phyloP scores from a whole-genome alignment of 1,140 invertebrate genomes.

The Zaprionus ghesquierei region DNA sequence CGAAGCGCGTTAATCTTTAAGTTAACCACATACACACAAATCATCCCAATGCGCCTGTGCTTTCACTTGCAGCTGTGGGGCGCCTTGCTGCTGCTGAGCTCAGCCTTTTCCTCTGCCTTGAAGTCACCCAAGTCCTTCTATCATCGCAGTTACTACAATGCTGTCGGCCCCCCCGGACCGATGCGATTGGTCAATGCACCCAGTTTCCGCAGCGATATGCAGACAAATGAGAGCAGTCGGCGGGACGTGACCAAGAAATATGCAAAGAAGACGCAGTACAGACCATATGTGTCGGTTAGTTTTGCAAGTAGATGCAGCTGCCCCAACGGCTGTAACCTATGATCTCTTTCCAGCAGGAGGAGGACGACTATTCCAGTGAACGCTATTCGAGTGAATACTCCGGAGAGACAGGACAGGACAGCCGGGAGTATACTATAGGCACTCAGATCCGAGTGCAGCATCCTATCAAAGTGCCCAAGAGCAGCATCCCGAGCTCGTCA shows the following conservation, averaged over 20 bases:
- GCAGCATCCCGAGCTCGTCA: slow-evolving; percentile 31
- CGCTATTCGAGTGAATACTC: slow-evolving; percentile 70
- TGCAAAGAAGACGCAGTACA: slow-evolving; percentile 68
- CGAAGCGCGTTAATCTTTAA: slow-evolving; percentile 11
- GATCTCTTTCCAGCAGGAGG: slow-evolving; percentile 44
- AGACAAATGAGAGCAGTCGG: slow-evolving; percentile 71
- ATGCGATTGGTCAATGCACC: slow-evolving; percentile 33
- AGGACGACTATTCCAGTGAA: slow-evolving; percentile 71
- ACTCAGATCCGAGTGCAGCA: slow-evolving; percentile 79
- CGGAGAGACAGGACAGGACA: slow-evolving; percentile 61
- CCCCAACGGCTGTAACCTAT: neutral
- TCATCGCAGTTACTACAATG: slow-evolving; percentile 58
- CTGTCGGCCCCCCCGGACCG: slow-evolving; percentile 49
- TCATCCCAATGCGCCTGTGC: slow-evolving; percentile 47
- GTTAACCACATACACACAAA: slow-evolving; percentile 17
- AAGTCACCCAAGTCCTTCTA: slow-evolving; percentile 56
- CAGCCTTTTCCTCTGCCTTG: slow-evolving; percentile 21
- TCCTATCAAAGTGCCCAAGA: slow-evolving; percentile 75
- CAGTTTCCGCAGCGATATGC: slow-evolving; percentile 55
- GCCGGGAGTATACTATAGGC: slow-evolving; percentile 74
- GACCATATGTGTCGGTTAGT: slow-evolving; percentile 68
- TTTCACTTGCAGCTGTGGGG: slow-evolving; percentile 50
- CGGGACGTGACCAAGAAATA: slow-evolving; percentile 62
- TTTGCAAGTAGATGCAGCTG: neutral
- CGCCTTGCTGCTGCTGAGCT: slow-evolving; percentile 41